These are phyloP conservation scores for Pandemis corylana DNA, from an alignment of 2,888 invertebrate genomes.

Conservation along the genomic window DNA sequence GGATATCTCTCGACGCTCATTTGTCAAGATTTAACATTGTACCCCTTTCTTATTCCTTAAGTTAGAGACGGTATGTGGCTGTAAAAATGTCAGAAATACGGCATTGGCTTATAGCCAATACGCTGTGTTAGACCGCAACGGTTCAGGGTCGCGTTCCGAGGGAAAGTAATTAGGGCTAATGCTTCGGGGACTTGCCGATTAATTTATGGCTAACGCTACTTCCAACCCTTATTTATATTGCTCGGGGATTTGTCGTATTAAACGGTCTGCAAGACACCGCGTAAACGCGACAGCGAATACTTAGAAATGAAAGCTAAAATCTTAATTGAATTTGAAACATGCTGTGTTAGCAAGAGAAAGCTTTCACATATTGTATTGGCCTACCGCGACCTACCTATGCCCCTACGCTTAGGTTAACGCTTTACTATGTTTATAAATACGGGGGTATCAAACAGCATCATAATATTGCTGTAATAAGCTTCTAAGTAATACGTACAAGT, in stretches of 20 bases:
- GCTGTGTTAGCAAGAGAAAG: neutral
- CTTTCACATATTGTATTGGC: neutral
- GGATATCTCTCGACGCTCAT: no score
- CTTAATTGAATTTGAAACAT: neutral
- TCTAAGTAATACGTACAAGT: no score
- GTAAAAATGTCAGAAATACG: neutral
- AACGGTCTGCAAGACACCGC: neutral
- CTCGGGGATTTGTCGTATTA: neutral
- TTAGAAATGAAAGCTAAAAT: neutral
- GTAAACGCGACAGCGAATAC: neutral
- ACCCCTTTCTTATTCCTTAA: neutral
- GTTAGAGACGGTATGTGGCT: neutral
- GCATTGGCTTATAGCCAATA: conserved; percentile 2
- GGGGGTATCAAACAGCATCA: no score
- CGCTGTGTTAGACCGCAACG: neutral
- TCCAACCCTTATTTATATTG: conserved; percentile 8
- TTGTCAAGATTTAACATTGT: no score
- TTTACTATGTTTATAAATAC: neutral
- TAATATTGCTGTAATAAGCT: no score
- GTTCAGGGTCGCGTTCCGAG: conserved; percentile 1
- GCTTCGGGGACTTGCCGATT: conserved; percentile 9
- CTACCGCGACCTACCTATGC: neutral
- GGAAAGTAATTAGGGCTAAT: conserved; percentile 12
- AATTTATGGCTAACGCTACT: conserved; percentile 6
- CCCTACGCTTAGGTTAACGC: neutral